Percentiles rank a stretch among this genome's conserved stretches.
phyloP scores from a whole-genome alignment of 1,140 invertebrate genomes.

The Trachelipus rathkii region DNA sequence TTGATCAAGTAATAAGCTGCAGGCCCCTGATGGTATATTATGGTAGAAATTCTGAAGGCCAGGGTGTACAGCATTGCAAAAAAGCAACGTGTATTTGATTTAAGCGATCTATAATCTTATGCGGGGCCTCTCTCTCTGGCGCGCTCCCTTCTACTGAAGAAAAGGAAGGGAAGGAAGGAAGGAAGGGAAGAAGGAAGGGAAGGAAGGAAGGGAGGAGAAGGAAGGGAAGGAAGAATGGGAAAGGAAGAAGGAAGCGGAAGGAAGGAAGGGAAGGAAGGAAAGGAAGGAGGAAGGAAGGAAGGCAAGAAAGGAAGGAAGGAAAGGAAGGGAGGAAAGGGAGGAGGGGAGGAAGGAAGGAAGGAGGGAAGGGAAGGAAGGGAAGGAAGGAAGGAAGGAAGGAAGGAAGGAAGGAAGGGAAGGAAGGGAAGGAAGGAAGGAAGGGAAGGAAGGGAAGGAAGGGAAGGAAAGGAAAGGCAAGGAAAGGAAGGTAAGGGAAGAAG shows the following conservation, averaged over 20 bases:
- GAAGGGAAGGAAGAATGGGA: too few species aligned
- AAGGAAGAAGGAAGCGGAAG: not conserved
- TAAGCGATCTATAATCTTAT: too few species aligned
- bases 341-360: not conserved
- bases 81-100: too few species aligned
- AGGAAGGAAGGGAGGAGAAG: not conserved
- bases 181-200: not conserved
- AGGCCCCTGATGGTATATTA: too few species aligned
- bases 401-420: not conserved
- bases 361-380: not conserved
- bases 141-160: too few species aligned
- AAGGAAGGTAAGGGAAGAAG: too few species aligned
- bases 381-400: not conserved
- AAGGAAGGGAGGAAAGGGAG: not conserved
- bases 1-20: too few species aligned
- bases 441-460: not conserved
- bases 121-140: too few species aligned
- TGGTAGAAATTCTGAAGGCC: too few species aligned
- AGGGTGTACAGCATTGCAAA: too few species aligned
- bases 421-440: not conserved
- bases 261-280: not conserved
- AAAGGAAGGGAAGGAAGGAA: not conserved
- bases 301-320: too few species aligned
- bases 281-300: not conserved
- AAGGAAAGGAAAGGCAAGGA: too few species aligned